phyloP scores from a whole-genome alignment of 2,888 invertebrate species.

The Neoscelio sp. region DNA sequence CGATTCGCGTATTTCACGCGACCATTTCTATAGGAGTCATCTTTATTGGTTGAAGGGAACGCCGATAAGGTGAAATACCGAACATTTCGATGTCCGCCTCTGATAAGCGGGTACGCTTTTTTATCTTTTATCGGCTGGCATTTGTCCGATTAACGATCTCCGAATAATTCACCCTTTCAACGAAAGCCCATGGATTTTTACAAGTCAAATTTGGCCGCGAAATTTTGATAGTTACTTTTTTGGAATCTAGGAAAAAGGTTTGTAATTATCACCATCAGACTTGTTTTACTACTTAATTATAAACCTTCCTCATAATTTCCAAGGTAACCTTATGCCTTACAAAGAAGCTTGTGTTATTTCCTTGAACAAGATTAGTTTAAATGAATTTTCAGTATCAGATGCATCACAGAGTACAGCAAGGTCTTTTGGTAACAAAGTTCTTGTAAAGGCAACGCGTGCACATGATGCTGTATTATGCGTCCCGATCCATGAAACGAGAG shows the following conservation, averaged over 20 bases:
- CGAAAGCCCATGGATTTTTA: constrained; percentile 1
- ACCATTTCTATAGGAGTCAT: constrained; percentile 77
- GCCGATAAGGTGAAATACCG: constrained; percentile 78
- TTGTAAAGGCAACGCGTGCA: constrained; percentile 64
- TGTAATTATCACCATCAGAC: too few species aligned
- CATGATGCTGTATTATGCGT: constrained; percentile 62
- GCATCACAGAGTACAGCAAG: constrained; percentile 27
- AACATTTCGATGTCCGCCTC: constrained; percentile 72
- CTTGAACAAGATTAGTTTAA: constrained; percentile 14
- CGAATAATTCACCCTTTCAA: constrained; percentile 7
- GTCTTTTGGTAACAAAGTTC: constrained; percentile 39
- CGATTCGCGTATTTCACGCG: constrained; percentile 75
- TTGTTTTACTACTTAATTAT: too few species aligned
- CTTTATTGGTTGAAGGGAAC: constrained; percentile 77
- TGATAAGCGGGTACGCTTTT: constrained; percentile 69
- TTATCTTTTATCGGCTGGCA: constrained; percentile 28
- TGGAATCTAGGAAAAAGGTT: too few species aligned
- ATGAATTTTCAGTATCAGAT: constrained; percentile 53
- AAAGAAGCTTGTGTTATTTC: neutral
- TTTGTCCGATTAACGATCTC: constrained; percentile 26
- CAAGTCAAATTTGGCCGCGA: too few species aligned
- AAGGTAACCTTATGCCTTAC: too few species aligned
- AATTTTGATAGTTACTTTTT: too few species aligned
- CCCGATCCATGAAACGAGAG: constrained; percentile 68
- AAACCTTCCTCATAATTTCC: too few species aligned